These are phyloP conservation scores for Mya arenaria DNA, from an alignment of 1,140 invertebrate genomes.

Conservation along the genomic window DNA sequence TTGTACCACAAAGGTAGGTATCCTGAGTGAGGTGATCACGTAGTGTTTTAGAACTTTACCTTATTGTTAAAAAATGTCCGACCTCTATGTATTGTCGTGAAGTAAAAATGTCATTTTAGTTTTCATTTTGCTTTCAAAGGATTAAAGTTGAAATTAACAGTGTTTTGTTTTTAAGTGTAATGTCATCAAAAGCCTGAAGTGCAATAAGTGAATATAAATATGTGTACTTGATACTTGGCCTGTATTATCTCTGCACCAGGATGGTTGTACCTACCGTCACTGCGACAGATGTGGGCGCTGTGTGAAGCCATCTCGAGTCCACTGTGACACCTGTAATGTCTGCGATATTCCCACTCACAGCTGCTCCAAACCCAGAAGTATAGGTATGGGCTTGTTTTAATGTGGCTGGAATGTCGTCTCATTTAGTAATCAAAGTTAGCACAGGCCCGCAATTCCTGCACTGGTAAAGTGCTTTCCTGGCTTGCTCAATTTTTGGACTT, in stretches of 20 bases:
- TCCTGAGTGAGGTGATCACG: not conserved
- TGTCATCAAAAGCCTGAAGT: too few relatives aligned
- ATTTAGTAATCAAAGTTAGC: not conserved
- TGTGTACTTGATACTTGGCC: too few relatives aligned
- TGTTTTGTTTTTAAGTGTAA: too few relatives aligned
- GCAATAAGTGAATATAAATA: too few relatives aligned
- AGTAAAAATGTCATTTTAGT: too few relatives aligned
- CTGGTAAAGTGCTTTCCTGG: too few relatives aligned
- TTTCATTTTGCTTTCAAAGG: too few relatives aligned
- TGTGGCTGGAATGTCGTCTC: not conserved
- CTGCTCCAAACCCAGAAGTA: constrained; percentile 58
- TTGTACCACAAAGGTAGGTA: constrained; percentile 87
- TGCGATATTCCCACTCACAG: constrained; percentile 82
- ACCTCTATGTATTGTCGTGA: too few relatives aligned
- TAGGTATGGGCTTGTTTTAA: constrained; percentile 38
- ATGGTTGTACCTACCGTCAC: constrained; percentile 90
- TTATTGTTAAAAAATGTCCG: too few relatives aligned
- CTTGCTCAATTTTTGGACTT: not conserved
- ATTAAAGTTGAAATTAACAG: too few relatives aligned
- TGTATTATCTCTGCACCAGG: constrained; percentile 77
- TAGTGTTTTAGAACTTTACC: too few relatives aligned
- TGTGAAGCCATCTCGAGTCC: constrained; percentile 91
- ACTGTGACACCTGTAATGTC: constrained; percentile 87
- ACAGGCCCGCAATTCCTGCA: not conserved
- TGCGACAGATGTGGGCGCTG: constrained; percentile 89